These are phyloP conservation scores for Sphyrna mokarran DNA, from an alignment of 2,113 vertebrate species.

Conservation along the genomic window DNA sequence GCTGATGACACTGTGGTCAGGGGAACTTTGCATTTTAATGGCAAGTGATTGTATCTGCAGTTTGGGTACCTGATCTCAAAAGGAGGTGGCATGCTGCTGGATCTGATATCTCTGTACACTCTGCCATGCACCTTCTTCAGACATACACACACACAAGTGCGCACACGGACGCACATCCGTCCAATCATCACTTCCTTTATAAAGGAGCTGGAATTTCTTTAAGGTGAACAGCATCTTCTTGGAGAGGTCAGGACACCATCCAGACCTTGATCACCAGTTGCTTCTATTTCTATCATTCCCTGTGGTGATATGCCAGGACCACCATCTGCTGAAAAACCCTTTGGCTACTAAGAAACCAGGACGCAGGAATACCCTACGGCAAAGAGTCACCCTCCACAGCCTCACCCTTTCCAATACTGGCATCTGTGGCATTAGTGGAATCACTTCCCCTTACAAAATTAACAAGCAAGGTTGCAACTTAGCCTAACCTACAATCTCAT, in stretches of 20 bases:
- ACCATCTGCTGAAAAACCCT: neutral
- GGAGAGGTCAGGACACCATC: neutral
- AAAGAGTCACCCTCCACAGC: neutral
- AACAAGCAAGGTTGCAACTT: neutral
- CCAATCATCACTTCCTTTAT: neutral
- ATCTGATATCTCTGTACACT: too few relatives aligned
- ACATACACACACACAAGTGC: too few relatives aligned
- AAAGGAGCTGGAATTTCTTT: neutral
- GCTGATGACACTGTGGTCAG: neutral
- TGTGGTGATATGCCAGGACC: neutral
- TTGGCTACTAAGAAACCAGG: neutral
- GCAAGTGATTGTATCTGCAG: neutral
- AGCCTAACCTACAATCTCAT: too few relatives aligned
- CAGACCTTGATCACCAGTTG: neutral
- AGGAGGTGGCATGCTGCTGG: neutral
- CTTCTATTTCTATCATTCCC: neutral
- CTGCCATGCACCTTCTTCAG: too few relatives aligned
- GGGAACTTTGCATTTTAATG: neutral
- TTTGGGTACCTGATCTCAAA: neutral
- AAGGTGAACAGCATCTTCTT: neutral
- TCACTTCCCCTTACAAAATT: neutral
- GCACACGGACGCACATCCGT: too few relatives aligned
- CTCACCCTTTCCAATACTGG: neutral
- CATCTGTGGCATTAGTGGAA: neutral
- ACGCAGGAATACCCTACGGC: neutral